These are phyloP conservation scores for Fissipunctia ypsillon DNA, from an alignment of 2,888 invertebrate species.

Conservation along the genomic window DNA sequence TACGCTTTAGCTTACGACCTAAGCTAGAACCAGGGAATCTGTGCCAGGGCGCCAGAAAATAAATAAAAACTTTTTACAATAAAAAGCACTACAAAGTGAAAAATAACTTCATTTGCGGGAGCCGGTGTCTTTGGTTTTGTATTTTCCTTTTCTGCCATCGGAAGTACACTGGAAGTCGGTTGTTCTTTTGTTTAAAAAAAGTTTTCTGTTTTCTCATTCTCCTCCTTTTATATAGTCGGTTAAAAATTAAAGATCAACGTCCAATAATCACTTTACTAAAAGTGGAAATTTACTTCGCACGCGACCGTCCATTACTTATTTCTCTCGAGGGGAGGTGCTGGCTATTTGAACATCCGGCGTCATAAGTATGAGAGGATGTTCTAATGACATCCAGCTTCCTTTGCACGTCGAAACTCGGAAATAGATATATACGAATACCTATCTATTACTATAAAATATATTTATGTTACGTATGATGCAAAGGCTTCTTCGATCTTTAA, in stretches of 20 bases:
- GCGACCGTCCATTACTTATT: slow-evolving; percentile 20
- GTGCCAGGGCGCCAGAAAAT: no score
- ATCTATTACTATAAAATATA: not conserved
- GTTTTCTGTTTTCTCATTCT: no score
- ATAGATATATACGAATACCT: slow-evolving; percentile 21
- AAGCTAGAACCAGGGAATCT: no score
- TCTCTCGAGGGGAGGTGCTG: slow-evolving; percentile 7
- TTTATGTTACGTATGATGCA: not conserved
- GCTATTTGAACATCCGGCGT: slow-evolving; percentile 43
- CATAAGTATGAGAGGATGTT: slow-evolving; percentile 29
- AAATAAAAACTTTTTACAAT: no score
- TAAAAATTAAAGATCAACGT: not conserved
- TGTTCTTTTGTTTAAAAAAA: no score
- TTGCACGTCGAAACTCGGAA: slow-evolving; percentile 23
- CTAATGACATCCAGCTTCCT: slow-evolving; percentile 41
- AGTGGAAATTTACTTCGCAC: slow-evolving; percentile 11
- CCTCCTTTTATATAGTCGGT: no score
- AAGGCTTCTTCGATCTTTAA: not conserved
- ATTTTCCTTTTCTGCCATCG: no score
- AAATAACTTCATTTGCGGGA: no score
- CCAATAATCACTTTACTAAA: not conserved
- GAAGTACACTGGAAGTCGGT: not conserved
- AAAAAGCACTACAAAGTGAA: no score
- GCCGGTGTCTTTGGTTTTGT: no score
- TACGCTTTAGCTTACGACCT: no score